phyloP scores from a whole-genome alignment of 2,113 vertebrate genomes.

The Nesogale talazaci region DNA sequence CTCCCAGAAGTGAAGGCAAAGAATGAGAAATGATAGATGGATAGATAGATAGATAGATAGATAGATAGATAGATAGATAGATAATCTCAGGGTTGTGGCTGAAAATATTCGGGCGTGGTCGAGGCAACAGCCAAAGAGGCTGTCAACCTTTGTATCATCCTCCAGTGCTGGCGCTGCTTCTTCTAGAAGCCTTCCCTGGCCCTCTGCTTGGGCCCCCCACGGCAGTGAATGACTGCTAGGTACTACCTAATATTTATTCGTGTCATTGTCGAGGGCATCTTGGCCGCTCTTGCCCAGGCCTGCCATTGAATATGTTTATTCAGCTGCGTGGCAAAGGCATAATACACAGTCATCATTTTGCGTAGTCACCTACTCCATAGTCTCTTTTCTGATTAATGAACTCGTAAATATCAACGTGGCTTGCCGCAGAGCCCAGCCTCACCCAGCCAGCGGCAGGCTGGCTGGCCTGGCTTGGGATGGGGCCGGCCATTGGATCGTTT shows the following conservation, averaged over 20 bases:
- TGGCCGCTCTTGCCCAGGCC: conserved; percentile 84
- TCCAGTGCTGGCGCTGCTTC: conserved; percentile 76
- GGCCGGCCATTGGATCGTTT: conserved; percentile 75
- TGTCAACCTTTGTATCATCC: conserved; percentile 76
- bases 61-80: no score
- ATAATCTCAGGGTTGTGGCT: conserved; percentile 80
- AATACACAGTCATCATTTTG: conserved; percentile 86
- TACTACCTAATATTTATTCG: conserved; percentile 87
- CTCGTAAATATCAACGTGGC: conserved; percentile 85
- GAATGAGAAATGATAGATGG: no score
- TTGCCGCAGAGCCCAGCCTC: conserved; percentile 81
- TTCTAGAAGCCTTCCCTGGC: conserved; percentile 84
- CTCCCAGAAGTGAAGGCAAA: conserved; percentile 78
- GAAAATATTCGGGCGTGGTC: conserved; percentile 74
- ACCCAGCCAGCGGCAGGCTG: conserved; percentile 76
- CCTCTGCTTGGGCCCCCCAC: conserved; percentile 85
- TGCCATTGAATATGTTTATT: conserved; percentile 86
- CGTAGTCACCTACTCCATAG: conserved; percentile 85
- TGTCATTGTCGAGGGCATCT: conserved; percentile 86
- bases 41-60: no score
- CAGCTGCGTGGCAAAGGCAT: conserved; percentile 86
- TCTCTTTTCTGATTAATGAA: conserved; percentile 86
- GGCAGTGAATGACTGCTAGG: conserved; percentile 81
- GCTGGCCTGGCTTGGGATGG: conserved; percentile 77
- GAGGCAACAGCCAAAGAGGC: conserved; percentile 64